Base-by-base conservation (phyloP, 2,113 vertebrate species). In the Noturus placidus region DNA sequence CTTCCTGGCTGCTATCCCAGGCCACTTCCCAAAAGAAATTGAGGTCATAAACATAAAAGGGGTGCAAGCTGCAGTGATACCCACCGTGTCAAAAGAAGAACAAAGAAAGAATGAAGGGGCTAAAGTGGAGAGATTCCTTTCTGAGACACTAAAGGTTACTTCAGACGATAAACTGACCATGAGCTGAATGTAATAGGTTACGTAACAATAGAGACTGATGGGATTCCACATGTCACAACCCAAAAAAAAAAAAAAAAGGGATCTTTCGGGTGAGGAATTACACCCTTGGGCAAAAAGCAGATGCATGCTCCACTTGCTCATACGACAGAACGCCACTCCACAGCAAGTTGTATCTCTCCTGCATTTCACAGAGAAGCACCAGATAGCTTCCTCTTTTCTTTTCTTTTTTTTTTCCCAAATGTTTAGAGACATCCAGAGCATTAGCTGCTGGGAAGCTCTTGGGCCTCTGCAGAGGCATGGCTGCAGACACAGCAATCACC, bases 41-140 rank as follows among this genome's bases (percentile, higher is more conserved):
- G 87, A 87, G 89, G 89, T 90, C 89, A 88, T 90, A 88, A 90
- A 88, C 87, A 90, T 90, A 87, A 90, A 90, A 88, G 82, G 50
- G 82, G 82, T 82, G 74, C 35, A 50, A 87, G 85, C 69, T 54
- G 52, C 57, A 57, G 77, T 82, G 89, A 88, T 90, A 88, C 87
- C 85, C 87, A 85, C 85, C 82, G 87, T 88, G 89, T 87, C 77
- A 88, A 87, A 84, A 86, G 13, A 72, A 46, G 65, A 35, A 87
- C 89, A 90, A 88, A 90, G 86, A 84, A n/a, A 86, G 83, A 77
- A 79, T 65, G 59, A 84, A 72, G 82, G 74, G n/a, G 77, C 38
- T 82, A 85, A 78, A 87, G 76, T 9, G 0, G 57, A 84, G 81
- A 61, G 61, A 80, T 82, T 87, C 85, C 89, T 88, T 88, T 85